Conservation (phyloP, 2,113 vertebrate genomes). For the Sylvilagus bachmani region DNA sequence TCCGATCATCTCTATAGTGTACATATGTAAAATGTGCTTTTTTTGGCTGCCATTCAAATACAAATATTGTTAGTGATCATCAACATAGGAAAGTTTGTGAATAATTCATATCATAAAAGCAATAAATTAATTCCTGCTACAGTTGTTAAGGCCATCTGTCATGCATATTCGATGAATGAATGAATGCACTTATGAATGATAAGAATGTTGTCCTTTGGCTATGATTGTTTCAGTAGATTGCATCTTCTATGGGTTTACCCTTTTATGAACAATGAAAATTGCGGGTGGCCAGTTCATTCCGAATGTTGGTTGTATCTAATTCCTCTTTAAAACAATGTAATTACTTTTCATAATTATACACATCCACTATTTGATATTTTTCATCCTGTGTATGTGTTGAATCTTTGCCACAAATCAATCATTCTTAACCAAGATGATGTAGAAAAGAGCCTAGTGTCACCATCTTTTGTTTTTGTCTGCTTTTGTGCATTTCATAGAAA, state of each 20-base stretch:
- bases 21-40: background rate
- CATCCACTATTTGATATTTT: no score
- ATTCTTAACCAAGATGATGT: rapidly evolving
- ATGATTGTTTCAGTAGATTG: no score
- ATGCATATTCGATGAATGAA: rapidly evolving
- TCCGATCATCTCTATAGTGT: rapidly evolving
- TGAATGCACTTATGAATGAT: background rate
- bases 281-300: rapidly evolving
- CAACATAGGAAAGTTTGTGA: background rate
- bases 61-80: background rate
- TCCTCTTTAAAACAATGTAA: background rate
- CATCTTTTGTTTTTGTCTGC: background rate
- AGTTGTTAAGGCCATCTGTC: background rate
- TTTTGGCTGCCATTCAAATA: background rate
- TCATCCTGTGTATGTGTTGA: background rate
- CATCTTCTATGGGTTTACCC: no score
- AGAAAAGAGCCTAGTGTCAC: background rate
- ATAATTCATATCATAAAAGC: background rate
- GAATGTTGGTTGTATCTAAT: background rate
- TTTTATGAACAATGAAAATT: background rate
- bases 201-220: rapidly evolving
- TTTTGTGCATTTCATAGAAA: background rate
- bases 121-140: background rate
- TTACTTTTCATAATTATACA: background rate
- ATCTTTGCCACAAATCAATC: background rate